A percentile compares a stretch with the other conserved stretches of the same genome.
phyloP scores from a whole-genome alignment of 2,797 vertebrate genomes.

The Myotis vivesi region DNA sequence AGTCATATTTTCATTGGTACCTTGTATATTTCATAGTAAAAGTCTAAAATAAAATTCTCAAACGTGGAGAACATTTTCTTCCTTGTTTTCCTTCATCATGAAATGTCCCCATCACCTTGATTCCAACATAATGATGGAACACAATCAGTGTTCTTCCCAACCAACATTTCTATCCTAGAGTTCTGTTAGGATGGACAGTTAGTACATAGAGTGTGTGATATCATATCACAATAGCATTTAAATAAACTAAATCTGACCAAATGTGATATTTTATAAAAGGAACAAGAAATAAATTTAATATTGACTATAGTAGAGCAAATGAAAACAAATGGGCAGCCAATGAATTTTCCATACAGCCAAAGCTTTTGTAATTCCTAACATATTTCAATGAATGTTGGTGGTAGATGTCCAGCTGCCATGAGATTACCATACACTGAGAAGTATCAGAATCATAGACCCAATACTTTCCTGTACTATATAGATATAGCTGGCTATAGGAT shows the following conservation, averaged over 20 bases:
- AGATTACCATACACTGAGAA: background rate
- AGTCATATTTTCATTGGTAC: constrained; percentile 20
- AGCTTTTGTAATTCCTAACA: constrained; percentile 20
- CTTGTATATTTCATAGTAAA: constrained; percentile 29
- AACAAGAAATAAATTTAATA: constrained; percentile 63
- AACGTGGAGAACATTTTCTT: constrained; percentile 6
- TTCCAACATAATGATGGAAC: background rate
- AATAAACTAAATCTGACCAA: constrained; percentile 64
- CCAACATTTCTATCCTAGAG: background rate
- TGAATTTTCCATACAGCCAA: constrained; percentile 31
- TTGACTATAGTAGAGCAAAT: constrained; percentile 41
- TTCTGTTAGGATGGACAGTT: background rate
- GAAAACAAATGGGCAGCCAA: constrained; percentile 59
- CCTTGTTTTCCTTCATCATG: constrained; percentile 9
- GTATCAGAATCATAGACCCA: background rate
- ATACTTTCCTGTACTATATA: background rate
- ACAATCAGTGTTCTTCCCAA: constrained; percentile 4
- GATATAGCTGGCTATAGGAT: background rate
- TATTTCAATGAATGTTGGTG: constrained; percentile 34
- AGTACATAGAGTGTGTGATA: constrained; percentile 8
- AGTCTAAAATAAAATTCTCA: constrained; percentile 55
- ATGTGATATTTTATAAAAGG: constrained; percentile 66
- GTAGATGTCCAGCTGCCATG: background rate
- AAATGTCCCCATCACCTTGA: constrained; percentile 48
- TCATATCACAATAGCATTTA: constrained; percentile 62